Base-by-base conservation (phyloP, 2,113 vertebrate species). In the Prochilodus magdalenae region DNA sequence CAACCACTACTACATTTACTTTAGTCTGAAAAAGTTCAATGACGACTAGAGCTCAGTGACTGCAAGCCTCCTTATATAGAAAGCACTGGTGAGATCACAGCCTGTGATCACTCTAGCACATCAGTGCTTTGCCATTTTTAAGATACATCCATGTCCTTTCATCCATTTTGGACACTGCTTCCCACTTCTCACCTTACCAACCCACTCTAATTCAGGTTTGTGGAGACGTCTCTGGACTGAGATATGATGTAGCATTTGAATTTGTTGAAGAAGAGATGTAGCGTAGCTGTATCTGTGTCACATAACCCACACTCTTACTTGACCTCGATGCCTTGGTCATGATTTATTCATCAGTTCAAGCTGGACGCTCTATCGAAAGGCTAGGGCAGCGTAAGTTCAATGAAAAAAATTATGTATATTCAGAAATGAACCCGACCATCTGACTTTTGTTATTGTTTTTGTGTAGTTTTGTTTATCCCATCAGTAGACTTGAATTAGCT, bases 311-410 rank as follows among this genome's bases (percentile, higher is more conserved):
- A 70, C 33, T 44, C 33, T 70, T 70, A 11, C 66, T 24, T 70
- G 36, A 70, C 66, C 36, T 70, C 33, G 12, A 40, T n/a, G 66
- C 33, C 66, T 70, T 70, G 44, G 36, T n/a, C 36, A 70, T 70
- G 66, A 70, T 70, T 70, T 70, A 70, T 70, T 70, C 66, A 70
- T 70, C 66, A 70, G 66, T 36, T 44, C 22, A 14, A 44, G 33
- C 66, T 44, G 66, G 40, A 70, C 66, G 14, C 27, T 27, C 62
- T 33, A 67, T 67, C 18, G 22, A 44, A 44, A 36, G n/a, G 33
- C 8, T 70, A 70, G 66, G 66, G 33, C 33, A 70, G 13, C 14
- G 66, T 36, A 13, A 44, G 36, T 36, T 70, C 33, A 70, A 70
- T 18, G 20, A 18, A 66, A 36, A 65, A 36, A 55, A 55, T 20